phyloP scores from a whole-genome alignment of 2,113 vertebrate species.

The Orthochromis indermauri region DNA sequence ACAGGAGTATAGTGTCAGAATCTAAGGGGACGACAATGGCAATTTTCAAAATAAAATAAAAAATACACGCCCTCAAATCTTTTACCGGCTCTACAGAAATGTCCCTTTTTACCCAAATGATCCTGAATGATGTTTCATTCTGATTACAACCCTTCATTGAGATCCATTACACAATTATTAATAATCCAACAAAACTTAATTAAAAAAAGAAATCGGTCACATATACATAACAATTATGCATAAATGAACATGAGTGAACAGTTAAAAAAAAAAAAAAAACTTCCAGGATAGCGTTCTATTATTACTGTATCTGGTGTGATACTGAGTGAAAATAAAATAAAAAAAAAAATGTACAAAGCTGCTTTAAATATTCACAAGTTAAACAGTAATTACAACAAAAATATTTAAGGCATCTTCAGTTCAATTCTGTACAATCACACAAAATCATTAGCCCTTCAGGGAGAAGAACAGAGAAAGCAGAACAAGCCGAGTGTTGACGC shows the following conservation, averaged over 20 bases:
- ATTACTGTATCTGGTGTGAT: conserved; percentile 10
- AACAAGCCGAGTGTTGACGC: conserved; percentile 37
- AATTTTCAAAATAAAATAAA: neutral
- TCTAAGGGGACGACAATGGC: neutral
- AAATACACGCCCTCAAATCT: neutral
- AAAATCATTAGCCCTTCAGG: conserved; percentile 74
- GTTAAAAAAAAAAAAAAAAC: neutral
- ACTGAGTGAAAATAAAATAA: conserved; percentile 27
- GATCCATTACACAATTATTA: conserved; percentile 8
- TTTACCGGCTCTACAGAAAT: neutral
- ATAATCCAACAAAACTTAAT: neutral
- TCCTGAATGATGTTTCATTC: conserved; percentile 13
- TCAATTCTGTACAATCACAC: conserved; percentile 65
- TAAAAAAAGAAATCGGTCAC: neutral
- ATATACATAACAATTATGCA: neutral
- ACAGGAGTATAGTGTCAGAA: neutral
- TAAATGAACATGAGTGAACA: neutral
- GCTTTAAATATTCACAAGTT: conserved; percentile 50
- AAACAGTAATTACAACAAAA: conserved; percentile 51
- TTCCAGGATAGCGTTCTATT: conserved; percentile 14
- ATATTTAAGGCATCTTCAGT: conserved; percentile 56
- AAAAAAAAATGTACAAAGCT: conserved; percentile 13
- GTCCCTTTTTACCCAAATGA: conserved; percentile 44
- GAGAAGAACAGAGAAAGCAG: conserved; percentile 71
- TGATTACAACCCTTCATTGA: neutral